These are phyloP conservation scores for Actinia tenebrosa DNA, from an alignment of 64 coral and sea anemone species.

Conservation along the genomic window DNA sequence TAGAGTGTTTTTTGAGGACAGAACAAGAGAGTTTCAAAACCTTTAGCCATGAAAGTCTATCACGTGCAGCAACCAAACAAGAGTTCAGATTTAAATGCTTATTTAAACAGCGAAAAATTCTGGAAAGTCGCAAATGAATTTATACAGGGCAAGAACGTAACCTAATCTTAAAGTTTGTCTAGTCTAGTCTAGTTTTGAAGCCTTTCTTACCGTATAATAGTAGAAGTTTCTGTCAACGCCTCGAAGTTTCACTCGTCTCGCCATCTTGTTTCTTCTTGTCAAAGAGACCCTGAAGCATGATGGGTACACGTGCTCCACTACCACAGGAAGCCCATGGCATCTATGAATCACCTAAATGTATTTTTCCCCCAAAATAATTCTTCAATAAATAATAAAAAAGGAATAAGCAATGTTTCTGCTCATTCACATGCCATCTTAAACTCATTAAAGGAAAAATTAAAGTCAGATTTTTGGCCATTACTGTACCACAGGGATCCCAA, in stretches of 20 bases:
- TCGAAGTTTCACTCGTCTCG: not conserved
- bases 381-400: too few species aligned
- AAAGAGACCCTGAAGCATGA: not conserved
- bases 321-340: not conserved
- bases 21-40: not conserved
- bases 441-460: too few species aligned
- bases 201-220: not conserved
- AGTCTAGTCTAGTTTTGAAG: not conserved
- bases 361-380: too few species aligned
- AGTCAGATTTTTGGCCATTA: too few species aligned
- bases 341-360: too few species aligned
- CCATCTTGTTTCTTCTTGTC: not conserved
- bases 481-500: too few species aligned
- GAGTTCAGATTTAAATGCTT: not conserved
- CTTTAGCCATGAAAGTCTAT: not conserved
- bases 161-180: not conserved
- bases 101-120: not conserved
- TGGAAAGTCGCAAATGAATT: not conserved
- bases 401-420: too few species aligned
- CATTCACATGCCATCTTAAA: too few species aligned
- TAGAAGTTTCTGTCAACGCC: not conserved
- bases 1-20: not conserved
- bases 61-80: not conserved
- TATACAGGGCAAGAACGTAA: not conserved
- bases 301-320: not conserved